Evolutionary conservation across 1,140 invertebrate genomes (phyloP).

Genomic region (Saccostrea echinata): DNA sequence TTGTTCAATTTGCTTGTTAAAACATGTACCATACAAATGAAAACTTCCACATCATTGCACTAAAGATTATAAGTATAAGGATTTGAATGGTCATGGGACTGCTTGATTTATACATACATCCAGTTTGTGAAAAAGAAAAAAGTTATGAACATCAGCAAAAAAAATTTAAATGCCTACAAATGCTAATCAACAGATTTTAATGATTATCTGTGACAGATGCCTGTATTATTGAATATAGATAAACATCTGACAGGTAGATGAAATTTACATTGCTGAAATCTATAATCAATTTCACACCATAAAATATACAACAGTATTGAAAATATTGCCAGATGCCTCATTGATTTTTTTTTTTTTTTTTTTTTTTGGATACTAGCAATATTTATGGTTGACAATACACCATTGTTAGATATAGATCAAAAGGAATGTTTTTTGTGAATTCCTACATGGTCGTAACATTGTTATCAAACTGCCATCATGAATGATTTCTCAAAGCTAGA

Average conservation of each 20-base stretch:
- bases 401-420: not conserved
- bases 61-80: not conserved
- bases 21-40: not conserved
- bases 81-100: not conserved
- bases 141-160: not conserved
- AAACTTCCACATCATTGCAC: not conserved
- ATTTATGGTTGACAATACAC: not conserved
- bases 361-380: not conserved
- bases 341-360: too few relatives aligned
- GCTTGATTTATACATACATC: not conserved
- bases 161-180: constrained; percentile 4
- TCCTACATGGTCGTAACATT: not conserved
- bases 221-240: not conserved
- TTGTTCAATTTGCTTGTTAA: not conserved
- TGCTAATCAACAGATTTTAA: constrained; percentile 3
- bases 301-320: not conserved
- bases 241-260: not conserved
- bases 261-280: constrained; percentile 21
- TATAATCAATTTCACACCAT: constrained; percentile 11
- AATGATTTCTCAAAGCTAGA: too few relatives aligned
- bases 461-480: too few relatives aligned
- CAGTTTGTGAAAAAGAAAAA: not conserved
- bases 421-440: not conserved
- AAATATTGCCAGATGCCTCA: not conserved
- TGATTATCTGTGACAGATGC: not conserved